phyloP scores from a whole-genome alignment of 2,113 vertebrate species.

The Pygoscelis adeliae region DNA sequence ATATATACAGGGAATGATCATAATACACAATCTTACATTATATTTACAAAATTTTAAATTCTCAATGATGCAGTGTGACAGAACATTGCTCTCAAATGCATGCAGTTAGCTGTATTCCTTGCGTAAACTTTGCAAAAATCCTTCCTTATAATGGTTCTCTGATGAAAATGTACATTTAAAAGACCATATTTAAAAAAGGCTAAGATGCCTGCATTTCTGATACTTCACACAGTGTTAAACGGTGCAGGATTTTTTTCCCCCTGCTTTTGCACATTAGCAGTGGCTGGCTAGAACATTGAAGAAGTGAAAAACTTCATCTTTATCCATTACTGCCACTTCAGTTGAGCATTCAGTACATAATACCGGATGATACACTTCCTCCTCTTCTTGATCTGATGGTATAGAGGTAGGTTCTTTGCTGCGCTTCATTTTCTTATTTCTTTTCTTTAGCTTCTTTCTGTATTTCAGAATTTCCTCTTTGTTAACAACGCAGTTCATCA shows the following conservation, averaged over 20 bases:
- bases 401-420: not conserved
- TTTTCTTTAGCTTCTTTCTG: conserved; percentile 77
- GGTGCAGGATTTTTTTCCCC: not conserved
- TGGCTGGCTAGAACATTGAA: conserved; percentile 95
- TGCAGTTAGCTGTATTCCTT: not conserved
- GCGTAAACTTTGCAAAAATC: not conserved
- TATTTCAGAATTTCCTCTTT: conserved; percentile 88
- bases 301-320: conserved; percentile 95
- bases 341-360: conserved; percentile 90
- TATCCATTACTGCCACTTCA: conserved; percentile 93
- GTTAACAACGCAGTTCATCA: conserved; percentile 94
- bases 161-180: not conserved
- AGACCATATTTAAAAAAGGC: not conserved
- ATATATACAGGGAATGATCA: conserved; percentile 4
- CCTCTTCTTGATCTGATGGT: conserved; percentile 62
- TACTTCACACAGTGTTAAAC: not conserved
- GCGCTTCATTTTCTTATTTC: conserved; percentile 72
- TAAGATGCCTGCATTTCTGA: not conserved
- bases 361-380: conserved; percentile 90
- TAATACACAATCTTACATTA: not conserved
- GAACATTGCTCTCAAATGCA: not conserved
- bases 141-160: not conserved
- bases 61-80: not conserved
- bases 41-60: conserved; percentile 46
- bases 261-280: conserved; percentile 70